Evolutionary conservation across 2,797 vertebrate species (phyloP).

Genomic region (Takifugu ocellatus): DNA sequence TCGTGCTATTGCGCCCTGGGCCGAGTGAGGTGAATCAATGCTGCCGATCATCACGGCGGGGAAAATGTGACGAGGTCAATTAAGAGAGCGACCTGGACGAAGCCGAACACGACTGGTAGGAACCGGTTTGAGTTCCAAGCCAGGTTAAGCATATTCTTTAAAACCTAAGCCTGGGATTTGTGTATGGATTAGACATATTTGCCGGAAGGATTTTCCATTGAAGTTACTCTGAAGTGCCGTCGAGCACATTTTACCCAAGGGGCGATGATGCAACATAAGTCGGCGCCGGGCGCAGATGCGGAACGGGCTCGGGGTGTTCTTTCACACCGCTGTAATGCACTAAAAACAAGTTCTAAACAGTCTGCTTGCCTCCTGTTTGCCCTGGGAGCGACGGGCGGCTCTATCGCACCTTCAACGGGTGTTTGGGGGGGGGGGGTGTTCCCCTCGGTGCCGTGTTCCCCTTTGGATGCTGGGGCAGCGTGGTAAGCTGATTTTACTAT

Average conservation of each 20-base stretch:
- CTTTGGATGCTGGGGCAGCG: not conserved
- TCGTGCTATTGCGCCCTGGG: too few relatives aligned
- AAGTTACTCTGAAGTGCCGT: conserved; percentile 49
- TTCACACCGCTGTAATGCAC: conserved; percentile 19
- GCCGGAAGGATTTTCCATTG: conserved; percentile 55
- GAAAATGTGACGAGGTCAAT: conserved; percentile 10
- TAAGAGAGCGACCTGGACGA: conserved; percentile 14
- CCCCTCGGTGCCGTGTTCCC: conserved; percentile 22
- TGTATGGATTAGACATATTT: conserved; percentile 65
- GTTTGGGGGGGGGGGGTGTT: not conserved
- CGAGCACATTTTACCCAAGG: conserved; percentile 47
- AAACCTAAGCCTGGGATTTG: conserved; percentile 61
- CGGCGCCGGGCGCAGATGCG: conserved; percentile 17
- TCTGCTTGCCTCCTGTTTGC: conserved; percentile 14
- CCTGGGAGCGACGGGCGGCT: conserved; percentile 14
- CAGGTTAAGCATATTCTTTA: conserved; percentile 56
- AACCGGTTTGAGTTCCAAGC: conserved; percentile 42
- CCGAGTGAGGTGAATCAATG: too few relatives aligned
- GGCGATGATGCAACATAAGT: conserved; percentile 36
- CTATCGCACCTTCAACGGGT: conserved; percentile 18
- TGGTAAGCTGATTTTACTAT: conserved; percentile 36
- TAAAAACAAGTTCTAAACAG: conserved; percentile 21
- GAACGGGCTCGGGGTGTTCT: conserved; percentile 34
- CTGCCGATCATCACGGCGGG: not conserved
- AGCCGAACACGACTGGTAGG: conserved; percentile 44